Conservation (phyloP, 2,888 invertebrate genomes). For the Lasioglossum marginatum region DNA sequence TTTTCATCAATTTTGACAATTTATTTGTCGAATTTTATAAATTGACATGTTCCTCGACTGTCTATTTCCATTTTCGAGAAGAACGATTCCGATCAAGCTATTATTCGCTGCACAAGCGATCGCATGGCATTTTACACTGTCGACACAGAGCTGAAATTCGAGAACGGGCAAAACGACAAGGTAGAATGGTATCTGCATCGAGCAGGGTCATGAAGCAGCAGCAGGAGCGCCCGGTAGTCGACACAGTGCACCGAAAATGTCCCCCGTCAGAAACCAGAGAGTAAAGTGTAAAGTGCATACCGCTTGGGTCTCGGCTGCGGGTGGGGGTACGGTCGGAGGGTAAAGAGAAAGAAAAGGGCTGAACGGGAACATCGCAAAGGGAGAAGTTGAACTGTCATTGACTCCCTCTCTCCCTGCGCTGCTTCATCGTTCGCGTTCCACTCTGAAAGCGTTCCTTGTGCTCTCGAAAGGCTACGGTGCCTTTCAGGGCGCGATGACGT, state of each 20-base stretch:
- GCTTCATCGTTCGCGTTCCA: constrained; percentile 47
- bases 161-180: not conserved
- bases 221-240: not conserved
- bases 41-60: not conserved
- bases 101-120: not conserved
- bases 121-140: not conserved
- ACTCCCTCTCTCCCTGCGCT: constrained; percentile 34
- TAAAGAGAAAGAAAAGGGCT: not conserved
- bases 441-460: constrained; percentile 62
- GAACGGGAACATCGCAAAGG: constrained; percentile 28
- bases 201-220: not conserved
- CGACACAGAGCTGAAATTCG: not conserved
- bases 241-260: constrained; percentile 21
- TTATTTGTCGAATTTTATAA: too few relatives aligned
- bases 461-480: constrained; percentile 51
- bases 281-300: constrained; percentile 45
- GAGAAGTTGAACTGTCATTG: constrained; percentile 62
- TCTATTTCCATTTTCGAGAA: not conserved
- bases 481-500: constrained; percentile 52
- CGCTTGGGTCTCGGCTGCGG: not conserved
- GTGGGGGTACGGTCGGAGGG: not conserved
- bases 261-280: constrained; percentile 35
- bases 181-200: not conserved
- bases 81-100: not conserved
- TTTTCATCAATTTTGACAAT: too few relatives aligned